These are phyloP conservation scores for Paramisgurnus dabryanus DNA, from an alignment of 2,113 vertebrate species.

Conservation along the genomic window DNA sequence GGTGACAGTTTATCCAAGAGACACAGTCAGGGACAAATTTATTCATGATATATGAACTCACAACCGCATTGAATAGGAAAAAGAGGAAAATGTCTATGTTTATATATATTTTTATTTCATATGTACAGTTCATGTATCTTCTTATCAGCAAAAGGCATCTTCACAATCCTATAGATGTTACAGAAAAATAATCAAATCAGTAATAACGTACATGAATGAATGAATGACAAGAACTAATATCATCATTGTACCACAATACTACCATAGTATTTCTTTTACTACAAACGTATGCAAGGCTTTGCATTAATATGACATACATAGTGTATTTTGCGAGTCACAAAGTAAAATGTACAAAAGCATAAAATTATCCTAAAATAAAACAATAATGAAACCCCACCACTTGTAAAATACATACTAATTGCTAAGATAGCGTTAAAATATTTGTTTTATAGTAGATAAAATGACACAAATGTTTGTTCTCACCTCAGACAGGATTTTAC, in stretches of 20 bases:
- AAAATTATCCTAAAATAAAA: too few relatives aligned
- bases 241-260: too few relatives aligned
- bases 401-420: too few relatives aligned
- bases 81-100: conserved; percentile 29
- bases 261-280: too few relatives aligned
- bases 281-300: too few relatives aligned
- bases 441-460: background rate
- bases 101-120: conserved; percentile 36
- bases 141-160: conserved; percentile 40
- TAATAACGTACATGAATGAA: background rate
- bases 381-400: too few relatives aligned
- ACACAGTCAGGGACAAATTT: conserved; percentile 8
- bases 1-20: background rate
- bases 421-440: background rate
- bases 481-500: conserved; percentile 63
- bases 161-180: conserved; percentile 32
- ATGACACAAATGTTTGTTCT: background rate
- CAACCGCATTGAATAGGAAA: conserved; percentile 34
- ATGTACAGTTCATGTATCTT: conserved; percentile 47
- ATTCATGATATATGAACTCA: background rate
- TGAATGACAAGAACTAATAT: too few relatives aligned
- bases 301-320: too few relatives aligned
- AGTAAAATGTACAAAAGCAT: too few relatives aligned
- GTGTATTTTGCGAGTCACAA: too few relatives aligned
- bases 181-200: background rate